Percentiles rank a stretch among this genome's conserved stretches.
phyloP scores from a whole-genome alignment of 2,797 vertebrate genomes.

The Thamnophis elegans region DNA sequence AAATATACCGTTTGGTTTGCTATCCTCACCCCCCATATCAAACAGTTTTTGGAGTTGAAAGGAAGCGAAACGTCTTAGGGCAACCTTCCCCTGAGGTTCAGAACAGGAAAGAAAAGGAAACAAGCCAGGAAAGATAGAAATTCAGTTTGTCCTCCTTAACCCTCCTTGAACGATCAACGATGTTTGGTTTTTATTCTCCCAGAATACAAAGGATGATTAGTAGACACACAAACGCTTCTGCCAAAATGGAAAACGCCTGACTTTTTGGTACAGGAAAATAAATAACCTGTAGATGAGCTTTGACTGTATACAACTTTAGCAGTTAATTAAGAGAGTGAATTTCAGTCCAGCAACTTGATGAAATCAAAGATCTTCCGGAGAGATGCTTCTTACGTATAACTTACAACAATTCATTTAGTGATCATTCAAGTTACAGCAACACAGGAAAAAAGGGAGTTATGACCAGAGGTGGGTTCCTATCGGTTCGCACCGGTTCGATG shows the following conservation, averaged over 20 bases:
- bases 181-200: neutral
- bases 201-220: neutral
- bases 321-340: constrained; percentile 25
- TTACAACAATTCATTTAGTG: neutral
- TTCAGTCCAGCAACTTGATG: neutral
- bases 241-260: constrained; percentile 13
- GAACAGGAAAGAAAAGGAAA: neutral
- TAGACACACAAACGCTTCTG: neutral
- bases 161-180: neutral
- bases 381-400: constrained; percentile 2
- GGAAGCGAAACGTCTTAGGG: neutral
- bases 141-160: neutral
- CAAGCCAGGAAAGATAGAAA: neutral
- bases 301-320: constrained; percentile 26
- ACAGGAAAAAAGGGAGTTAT: neutral
- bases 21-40: neutral
- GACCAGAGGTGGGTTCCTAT: too few species aligned
- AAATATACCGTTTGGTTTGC: neutral
- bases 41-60: neutral
- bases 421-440: neutral
- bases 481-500: too few species aligned
- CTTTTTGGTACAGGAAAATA: constrained; percentile 17
- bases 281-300: constrained; percentile 16
- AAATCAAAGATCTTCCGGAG: constrained; percentile 17
- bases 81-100: neutral